phyloP scores from a whole-genome alignment of 2,797 vertebrate species.

The Gallinago stenura region DNA sequence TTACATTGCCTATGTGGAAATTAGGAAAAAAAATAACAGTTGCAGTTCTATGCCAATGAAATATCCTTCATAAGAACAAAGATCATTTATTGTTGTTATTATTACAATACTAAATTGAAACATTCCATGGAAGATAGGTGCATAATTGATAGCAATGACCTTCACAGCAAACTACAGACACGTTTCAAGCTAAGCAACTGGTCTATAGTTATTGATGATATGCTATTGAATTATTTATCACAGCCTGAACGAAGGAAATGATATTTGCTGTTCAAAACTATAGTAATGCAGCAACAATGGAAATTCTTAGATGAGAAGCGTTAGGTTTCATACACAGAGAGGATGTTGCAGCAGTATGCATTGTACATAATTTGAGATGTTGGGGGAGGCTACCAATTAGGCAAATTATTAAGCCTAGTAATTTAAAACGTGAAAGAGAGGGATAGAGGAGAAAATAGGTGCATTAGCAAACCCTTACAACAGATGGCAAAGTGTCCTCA shows the following conservation, averaged over 20 bases:
- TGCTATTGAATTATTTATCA: conserved; percentile 84
- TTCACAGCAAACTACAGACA: conserved; percentile 70
- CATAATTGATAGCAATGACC: conserved; percentile 74
- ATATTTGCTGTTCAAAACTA: conserved; percentile 74
- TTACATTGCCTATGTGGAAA: not conserved
- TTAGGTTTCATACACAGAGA: conserved; percentile 17
- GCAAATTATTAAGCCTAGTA: conserved; percentile 76
- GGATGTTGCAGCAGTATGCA: conserved; percentile 7
- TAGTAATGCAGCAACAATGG: conserved; percentile 16
- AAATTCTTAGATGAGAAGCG: conserved; percentile 67
- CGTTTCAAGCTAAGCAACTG: conserved; percentile 77
- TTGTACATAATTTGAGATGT: conserved; percentile 28
- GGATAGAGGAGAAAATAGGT: conserved; percentile 65
- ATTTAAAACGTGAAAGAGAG: conserved; percentile 60
- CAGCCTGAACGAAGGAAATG: conserved; percentile 68
- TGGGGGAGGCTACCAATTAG: conserved; percentile 69
- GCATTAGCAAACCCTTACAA: conserved; percentile 77
- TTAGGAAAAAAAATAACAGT: too few relatives aligned
- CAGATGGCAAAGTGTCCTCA: conserved; percentile 80
- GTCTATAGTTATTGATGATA: conserved; percentile 81
- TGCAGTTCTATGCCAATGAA: not conserved
- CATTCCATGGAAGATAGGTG: conserved; percentile 38
- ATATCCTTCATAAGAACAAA: not conserved
- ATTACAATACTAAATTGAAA: conserved; percentile 54
- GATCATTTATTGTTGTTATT: conserved; percentile 19